Base-by-base conservation (phyloP, 2,797 vertebrate genomes). In the Molossus alvarezi region DNA sequence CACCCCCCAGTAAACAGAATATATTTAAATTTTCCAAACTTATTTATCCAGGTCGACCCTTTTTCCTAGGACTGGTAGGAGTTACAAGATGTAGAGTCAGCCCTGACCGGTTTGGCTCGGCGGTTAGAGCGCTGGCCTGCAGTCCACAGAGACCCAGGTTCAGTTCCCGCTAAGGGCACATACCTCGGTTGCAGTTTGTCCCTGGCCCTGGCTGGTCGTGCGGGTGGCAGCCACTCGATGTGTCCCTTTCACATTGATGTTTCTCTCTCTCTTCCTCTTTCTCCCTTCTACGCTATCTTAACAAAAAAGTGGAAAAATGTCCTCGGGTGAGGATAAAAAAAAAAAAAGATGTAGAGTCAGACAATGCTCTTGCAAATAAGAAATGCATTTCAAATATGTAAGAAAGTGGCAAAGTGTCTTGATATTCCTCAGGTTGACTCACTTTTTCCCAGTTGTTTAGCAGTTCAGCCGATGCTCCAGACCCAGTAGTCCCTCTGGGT, bases 301-400 rank as follows among this genome's bases (percentile, higher is more conserved):
- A 33, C 33, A 33, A 33, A 33, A 33, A 33, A 33, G 33, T 33
- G 33, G 33, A 33, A 33, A 33, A 33, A 33, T 33, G 33, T 33
- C 33, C 33, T 33, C 33, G 33, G 33, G 33, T 33, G 33, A 33
- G 33, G 33, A 33, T 33, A 33, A 33, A 33, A 33, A 33, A 33
- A 33, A 33, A 33, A 33, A 33, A 29, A 90, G 84, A 48, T 80
- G 33, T 25, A 94, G 53, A 69, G n/a, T 88, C 48, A 67, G 90
- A 72, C 18, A 90, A 4, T 64, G 20, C 51, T 51, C 53, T 95
- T 72, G 27, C 29, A 94, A 91, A 51, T 60, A 84, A 67, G 6
- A 95, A 81, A 53, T 60, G 27, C 4, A 57, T 93, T 95, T 93
- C 86, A 85, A 87, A 48, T 88, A 84, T 67, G 27, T 29, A 82